These are phyloP conservation scores for Vireo altiloquus DNA, from an alignment of 2,113 vertebrate genomes.

Conservation along the genomic window DNA sequence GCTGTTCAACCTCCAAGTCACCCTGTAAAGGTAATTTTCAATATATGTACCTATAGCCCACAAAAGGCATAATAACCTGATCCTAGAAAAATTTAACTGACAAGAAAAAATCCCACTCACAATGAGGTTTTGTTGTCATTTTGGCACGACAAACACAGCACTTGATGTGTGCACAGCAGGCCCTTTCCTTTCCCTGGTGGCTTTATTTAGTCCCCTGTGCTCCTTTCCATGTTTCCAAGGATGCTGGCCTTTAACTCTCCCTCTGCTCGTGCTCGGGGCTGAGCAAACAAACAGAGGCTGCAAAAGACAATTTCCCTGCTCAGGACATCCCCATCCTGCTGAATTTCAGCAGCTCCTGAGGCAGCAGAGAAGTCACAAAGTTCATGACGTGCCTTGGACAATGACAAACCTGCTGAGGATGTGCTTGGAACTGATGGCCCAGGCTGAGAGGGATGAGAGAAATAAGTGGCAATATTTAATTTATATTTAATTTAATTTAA, in stretches of 20 bases:
- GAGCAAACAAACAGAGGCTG: conserved; percentile 11
- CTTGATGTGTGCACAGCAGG: not conserved
- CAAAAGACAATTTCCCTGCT: not conserved
- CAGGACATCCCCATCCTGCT: not conserved
- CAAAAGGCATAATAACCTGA: not conserved
- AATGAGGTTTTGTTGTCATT: not conserved
- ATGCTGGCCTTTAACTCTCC: not conserved
- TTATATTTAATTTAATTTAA: no score
- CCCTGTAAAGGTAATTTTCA: not conserved
- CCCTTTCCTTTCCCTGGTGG: not conserved
- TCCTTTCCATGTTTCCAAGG: not conserved
- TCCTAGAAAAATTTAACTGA: not conserved
- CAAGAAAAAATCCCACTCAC: not conserved
- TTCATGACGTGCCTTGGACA: not conserved
- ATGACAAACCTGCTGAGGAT: not conserved
- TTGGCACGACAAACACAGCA: not conserved
- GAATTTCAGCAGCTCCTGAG: not conserved
- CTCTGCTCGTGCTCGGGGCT: not conserved
- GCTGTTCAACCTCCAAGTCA: not conserved
- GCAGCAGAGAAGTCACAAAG: not conserved
- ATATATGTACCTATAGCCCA: not conserved
- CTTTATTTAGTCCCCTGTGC: not conserved
- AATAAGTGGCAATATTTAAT: not conserved
- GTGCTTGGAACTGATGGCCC: not conserved
- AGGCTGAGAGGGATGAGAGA: not conserved